Conservation (phyloP, 2,888 invertebrate genomes). For the Chydorus sphaericus region DNA sequence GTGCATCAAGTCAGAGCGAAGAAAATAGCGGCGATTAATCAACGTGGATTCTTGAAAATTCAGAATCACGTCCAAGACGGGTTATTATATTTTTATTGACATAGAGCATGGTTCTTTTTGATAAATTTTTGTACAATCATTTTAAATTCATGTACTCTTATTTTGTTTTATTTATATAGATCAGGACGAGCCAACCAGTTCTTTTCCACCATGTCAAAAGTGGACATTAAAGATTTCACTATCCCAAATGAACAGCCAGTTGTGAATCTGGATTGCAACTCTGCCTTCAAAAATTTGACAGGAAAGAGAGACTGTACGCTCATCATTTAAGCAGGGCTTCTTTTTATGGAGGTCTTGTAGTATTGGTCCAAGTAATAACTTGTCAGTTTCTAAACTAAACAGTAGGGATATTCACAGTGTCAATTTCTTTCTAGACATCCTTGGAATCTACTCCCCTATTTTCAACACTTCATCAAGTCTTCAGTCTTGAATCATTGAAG, state of each 20-base stretch:
- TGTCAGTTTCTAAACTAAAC: not conserved
- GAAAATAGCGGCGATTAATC: too few relatives aligned
- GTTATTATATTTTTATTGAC: too few relatives aligned
- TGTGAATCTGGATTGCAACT: slow-evolving; percentile 63
- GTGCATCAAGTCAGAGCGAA: too few relatives aligned
- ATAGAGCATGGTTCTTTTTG: too few relatives aligned
- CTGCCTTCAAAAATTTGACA: slow-evolving; percentile 70
- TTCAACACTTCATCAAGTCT: slow-evolving; percentile 66
- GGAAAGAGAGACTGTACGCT: slow-evolving; percentile 72
- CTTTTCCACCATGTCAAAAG: slow-evolving; percentile 13
- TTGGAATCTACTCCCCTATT: slow-evolving; percentile 83
- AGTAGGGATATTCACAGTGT: not conserved
- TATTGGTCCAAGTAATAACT: slow-evolving; percentile 51
- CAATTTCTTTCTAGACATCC: slow-evolving; percentile 53
- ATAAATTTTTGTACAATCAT: too few relatives aligned
- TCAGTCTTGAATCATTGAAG: slow-evolving; percentile 49
- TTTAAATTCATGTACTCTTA: too few relatives aligned
- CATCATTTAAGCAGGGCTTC: slow-evolving; percentile 80
- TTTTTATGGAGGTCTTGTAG: slow-evolving; percentile 80
- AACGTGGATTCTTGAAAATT: too few relatives aligned
- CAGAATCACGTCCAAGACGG: too few relatives aligned
- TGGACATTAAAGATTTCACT: slow-evolving; percentile 27
- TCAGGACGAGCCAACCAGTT: too few relatives aligned
- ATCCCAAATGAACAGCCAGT: slow-evolving; percentile 51
- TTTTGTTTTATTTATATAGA: too few relatives aligned